Base-by-base conservation (phyloP, 2,888 invertebrate genomes). In the Maniola hyperantus region DNA sequence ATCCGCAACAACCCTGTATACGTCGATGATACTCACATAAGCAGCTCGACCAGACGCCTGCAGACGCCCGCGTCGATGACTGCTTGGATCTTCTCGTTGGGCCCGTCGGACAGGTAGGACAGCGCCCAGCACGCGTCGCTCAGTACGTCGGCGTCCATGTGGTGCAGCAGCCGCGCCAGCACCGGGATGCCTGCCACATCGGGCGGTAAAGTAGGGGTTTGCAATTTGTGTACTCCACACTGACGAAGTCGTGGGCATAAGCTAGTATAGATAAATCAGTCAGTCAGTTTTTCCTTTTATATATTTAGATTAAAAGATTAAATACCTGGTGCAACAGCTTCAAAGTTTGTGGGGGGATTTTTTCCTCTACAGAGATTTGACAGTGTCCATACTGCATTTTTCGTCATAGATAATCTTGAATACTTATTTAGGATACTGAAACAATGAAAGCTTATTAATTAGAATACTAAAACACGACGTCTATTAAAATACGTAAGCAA, bases 361-460 rank as follows among this genome's bases (percentile, higher is more conserved):
- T 99, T 99, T 65, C 99, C 99, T 80, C 99, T 95, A 85, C 99
- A 99, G 74, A 99, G 93, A 92, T 99, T 99, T 54, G 99, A 99
- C 70, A 99, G 92, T 54, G 99, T 97, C 99, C 99, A 99, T 1
- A 99, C 99, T n/a, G 97, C 98, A 91, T 99, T 99, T 73, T 98
- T 95, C 33, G 96, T 97, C 97, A 98, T 97, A 13, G 97, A 96
- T 74, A 98, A 88, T 73, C 97, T 95, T 62, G 95, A 94, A 67
- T 95, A 95, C 88, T 96, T 97, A 78, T 96, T 96, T 76, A 99
- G 89, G 70, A 98, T 94, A 81, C 98, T 97, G 87, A 64, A 92
- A 89, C 71, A 64, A 64, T 73, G 62, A 15, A 42, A 57, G 18
- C n/a, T n/a, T 11, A 15, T n/a, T 15, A 0, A 44, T 46, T n/a